These are phyloP conservation scores for Scopus umbretta DNA, from an alignment of 2,113 vertebrate genomes.

Conservation along the genomic window DNA sequence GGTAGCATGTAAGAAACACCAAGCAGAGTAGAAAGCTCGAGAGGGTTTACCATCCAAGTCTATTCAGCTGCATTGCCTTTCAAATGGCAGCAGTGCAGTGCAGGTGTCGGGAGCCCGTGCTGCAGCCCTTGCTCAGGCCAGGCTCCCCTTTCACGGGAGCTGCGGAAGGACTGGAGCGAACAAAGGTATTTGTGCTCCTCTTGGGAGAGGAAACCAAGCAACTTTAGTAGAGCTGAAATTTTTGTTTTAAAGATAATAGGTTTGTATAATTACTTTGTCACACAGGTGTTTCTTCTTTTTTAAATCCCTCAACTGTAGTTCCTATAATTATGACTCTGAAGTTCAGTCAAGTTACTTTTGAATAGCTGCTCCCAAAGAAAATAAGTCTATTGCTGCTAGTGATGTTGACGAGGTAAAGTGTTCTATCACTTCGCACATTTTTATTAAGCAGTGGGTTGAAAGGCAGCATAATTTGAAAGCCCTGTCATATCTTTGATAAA, in stretches of 20 bases:
- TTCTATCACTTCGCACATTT: conserved; percentile 22
- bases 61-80: not conserved
- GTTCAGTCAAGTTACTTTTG: not conserved
- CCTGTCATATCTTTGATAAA: conserved; percentile 31
- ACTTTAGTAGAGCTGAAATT: not conserved
- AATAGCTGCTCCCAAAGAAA: not conserved
- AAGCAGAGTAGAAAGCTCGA: rapidly evolving
- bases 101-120: rapidly evolving
- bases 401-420: not conserved
- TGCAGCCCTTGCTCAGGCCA: not conserved
- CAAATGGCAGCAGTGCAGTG: not conserved
- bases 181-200: not conserved
- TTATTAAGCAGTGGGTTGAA: conserved; percentile 44
- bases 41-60: not conserved
- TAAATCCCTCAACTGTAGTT: not conserved
- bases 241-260: not conserved
- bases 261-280: not conserved
- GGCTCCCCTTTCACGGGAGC: not conserved
- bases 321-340: not conserved
- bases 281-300: not conserved
- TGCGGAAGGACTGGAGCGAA: not conserved
- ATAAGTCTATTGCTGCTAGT: not conserved
- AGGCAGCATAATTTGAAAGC: conserved; percentile 40
- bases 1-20: not conserved
- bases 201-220: not conserved